Base-by-base conservation (phyloP, 2,888 invertebrate genomes). In the Ceramica pisi region DNA sequence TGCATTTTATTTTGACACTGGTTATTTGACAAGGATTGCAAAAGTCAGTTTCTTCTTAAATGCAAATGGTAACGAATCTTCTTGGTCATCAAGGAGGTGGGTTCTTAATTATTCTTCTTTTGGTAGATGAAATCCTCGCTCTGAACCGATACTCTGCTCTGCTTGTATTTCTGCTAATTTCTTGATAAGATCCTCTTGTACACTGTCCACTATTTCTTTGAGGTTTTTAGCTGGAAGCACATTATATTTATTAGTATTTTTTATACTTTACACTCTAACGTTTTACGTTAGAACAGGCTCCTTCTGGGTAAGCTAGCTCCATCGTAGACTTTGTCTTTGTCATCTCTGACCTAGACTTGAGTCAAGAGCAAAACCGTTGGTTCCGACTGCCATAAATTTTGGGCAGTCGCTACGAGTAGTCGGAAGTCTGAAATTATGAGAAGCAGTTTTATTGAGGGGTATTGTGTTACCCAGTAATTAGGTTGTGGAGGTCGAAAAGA, bases 191-290 rank as follows among this genome's bases (percentile, higher is more conserved):
- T 96, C 96, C 82, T 93, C 92, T 90, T 95, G 94, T 14, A 96
- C 95, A 71, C 95, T 96, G 76, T 94, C 94, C 1, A 95, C 92
- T 50, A 96, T 95, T 89, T 95, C 95, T 88, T 94, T 95, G 12
- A 96, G 87, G 74, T 93, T 96, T 88, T 93, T 95, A 21, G 96
- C 96, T 96, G 85, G 4, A 91, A 92, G 12, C 76, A 74, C 62
- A 63, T 21, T 57, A 41, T 50, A 14, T 46, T 56, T 31, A 50
- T 72, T 50, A 44, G 21, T 48, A 21, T 53, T 8, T 26, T 53
- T 31, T 53, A 16, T 2, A 14, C 23, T 2, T 26, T 51, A 51
- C 6, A n/a, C n/a, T n/a, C n/a, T n/a, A n/a, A n/a, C n/a, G n/a
- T n/a, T n/a, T n/a, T n/a, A n/a, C n/a, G n/a, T n/a, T n/a, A n/a